These are phyloP conservation scores for Melanotaenia trifasciata DNA, from an alignment of 2,797 vertebrate genomes.

Conservation along the genomic window DNA sequence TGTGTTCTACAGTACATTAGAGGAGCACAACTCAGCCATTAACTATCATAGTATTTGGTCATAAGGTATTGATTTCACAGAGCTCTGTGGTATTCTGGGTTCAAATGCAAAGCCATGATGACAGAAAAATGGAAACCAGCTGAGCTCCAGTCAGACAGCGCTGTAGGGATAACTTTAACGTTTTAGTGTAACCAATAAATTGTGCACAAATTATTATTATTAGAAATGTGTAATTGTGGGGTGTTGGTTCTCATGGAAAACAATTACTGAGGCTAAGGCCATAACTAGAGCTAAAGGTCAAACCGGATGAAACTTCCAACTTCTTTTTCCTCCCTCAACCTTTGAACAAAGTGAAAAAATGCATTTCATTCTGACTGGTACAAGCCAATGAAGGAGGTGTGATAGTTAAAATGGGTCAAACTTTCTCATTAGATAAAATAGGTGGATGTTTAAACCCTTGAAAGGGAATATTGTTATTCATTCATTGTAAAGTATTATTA, in stretches of 20 bases:
- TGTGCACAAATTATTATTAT: slow-evolving; percentile 32
- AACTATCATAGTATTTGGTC: slow-evolving; percentile 55
- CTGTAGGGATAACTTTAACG: slow-evolving; percentile 56
- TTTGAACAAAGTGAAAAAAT: slow-evolving; percentile 29
- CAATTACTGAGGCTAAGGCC: slow-evolving; percentile 16
- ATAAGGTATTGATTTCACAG: slow-evolving; percentile 63
- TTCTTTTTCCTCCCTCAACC: background rate
- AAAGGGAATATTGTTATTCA: background rate
- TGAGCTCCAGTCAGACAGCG: slow-evolving; percentile 60
- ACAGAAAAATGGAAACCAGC: slow-evolving; percentile 78
- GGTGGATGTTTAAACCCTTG: background rate
- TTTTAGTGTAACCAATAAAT: slow-evolving; percentile 46
- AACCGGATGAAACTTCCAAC: slow-evolving; percentile 2
- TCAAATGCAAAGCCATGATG: slow-evolving; percentile 58
- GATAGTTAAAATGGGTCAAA: background rate
- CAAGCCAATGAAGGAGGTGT: background rate
- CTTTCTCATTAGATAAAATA: background rate
- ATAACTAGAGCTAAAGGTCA: slow-evolving; percentile 12
- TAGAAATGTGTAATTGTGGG: slow-evolving; percentile 30
- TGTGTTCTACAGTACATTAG: slow-evolving; percentile 17
- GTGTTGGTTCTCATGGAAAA: slow-evolving; percentile 34
- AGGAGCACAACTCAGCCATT: slow-evolving; percentile 36
- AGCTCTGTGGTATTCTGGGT: slow-evolving; percentile 41
- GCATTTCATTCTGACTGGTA: slow-evolving; percentile 12
- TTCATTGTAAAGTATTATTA: background rate